phyloP scores from a whole-genome alignment of 2,113 vertebrate species.

The Lasiurus borealis region DNA sequence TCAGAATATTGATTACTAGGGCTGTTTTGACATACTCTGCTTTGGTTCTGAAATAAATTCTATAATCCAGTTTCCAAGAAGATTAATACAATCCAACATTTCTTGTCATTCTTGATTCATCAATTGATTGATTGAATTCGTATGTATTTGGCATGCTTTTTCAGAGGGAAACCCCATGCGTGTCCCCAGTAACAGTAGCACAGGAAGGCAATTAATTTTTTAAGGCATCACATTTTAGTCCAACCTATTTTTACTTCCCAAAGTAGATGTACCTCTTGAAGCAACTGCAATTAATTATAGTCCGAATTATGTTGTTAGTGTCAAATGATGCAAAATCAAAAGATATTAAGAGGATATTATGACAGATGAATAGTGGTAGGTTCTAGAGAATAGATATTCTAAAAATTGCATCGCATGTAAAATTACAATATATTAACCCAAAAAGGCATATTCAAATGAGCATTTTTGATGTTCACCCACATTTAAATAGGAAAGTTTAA shows the following conservation, averaged over 20 bases:
- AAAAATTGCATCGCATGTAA: not conserved
- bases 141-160: not conserved
- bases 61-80: slow-evolving; percentile 11
- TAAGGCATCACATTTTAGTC: not conserved
- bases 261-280: not conserved
- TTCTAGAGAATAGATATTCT: not conserved
- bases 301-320: not conserved
- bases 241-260: not conserved
- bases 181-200: not conserved
- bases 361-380: not conserved
- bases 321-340: not conserved
- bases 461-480: not conserved
- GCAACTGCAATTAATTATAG: not conserved
- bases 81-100: slow-evolving; percentile 15
- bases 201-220: not conserved
- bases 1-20: slow-evolving; percentile 1
- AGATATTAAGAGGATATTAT: not conserved
- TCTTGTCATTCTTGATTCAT: slow-evolving; percentile 35
- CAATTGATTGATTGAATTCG: slow-evolving; percentile 29
- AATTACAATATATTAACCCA: not conserved
- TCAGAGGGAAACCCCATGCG: not conserved
- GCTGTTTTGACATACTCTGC: not conserved
- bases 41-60: slow-evolving; percentile 48
- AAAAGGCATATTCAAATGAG: not conserved
- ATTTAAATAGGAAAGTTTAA: not conserved